A percentile compares a stretch with the other conserved stretches of the same genome.
phyloP scores from a whole-genome alignment of 2,113 vertebrate genomes.

The Halichoerus grypus region DNA sequence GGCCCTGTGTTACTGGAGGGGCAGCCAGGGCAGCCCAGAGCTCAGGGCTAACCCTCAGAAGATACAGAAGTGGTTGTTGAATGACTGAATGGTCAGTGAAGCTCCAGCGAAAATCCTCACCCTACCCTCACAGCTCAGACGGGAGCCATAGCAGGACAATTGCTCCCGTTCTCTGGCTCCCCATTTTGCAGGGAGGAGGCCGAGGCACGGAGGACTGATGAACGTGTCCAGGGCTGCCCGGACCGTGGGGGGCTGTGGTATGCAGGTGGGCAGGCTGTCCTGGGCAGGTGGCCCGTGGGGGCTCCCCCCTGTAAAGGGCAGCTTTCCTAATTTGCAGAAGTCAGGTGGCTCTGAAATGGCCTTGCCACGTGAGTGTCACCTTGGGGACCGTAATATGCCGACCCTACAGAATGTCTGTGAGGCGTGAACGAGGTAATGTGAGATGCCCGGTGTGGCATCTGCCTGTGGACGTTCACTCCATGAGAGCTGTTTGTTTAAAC shows the following conservation, averaged over 20 bases:
- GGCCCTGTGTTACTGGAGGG: background rate
- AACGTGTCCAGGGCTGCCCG: background rate
- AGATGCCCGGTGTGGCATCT: background rate
- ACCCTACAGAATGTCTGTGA: background rate
- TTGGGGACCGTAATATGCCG: background rate
- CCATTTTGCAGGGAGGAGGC: too few species aligned
- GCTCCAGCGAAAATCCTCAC: background rate
- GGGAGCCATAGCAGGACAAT: too few species aligned
- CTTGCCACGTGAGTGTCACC: background rate
- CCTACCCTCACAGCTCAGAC: background rate
- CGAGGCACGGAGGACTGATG: too few species aligned
- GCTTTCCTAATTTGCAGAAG: too few species aligned
- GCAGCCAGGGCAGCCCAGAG: background rate
- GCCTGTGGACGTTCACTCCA: accelerated
- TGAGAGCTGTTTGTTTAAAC: too few species aligned
- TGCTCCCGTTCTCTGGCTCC: too few species aligned
- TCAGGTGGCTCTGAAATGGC: background rate
- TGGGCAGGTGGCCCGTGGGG: background rate
- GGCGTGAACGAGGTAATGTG: background rate
- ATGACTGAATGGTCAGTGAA: background rate
- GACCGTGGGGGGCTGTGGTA: too few species aligned
- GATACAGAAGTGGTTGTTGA: background rate
- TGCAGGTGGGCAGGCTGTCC: too few species aligned
- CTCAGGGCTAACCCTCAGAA: background rate
- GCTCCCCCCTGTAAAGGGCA: background rate